Evolutionary conservation across 2,797 vertebrate genomes (phyloP).

Genomic region (Silurus lanzhouensis): DNA sequence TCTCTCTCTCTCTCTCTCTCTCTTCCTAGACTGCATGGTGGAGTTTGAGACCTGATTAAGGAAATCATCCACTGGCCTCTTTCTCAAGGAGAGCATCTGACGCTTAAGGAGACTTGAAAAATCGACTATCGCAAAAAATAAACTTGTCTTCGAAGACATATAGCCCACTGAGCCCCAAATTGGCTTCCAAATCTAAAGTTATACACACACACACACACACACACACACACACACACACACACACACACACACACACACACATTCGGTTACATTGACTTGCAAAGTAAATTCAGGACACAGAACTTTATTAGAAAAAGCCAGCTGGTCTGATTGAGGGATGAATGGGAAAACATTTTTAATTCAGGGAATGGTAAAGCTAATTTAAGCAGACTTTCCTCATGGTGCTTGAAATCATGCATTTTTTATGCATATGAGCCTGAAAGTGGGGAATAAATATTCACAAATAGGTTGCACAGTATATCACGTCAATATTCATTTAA

Average conservation of each 20-base stretch:
- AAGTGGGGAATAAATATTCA: not conserved
- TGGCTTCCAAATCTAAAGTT: constrained; percentile 78
- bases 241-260: constrained; percentile 68
- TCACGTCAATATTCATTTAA: not conserved
- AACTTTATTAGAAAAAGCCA: constrained; percentile 59
- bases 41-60: constrained; percentile 66
- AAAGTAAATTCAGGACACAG: constrained; percentile 75
- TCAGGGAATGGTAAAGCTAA: not conserved
- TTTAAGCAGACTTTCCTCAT: constrained; percentile 30
- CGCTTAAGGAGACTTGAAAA: constrained; percentile 83
- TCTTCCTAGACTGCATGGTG: constrained; percentile 40
- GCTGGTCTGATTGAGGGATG: constrained; percentile 56
- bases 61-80: constrained; percentile 73
- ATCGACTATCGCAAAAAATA: constrained; percentile 81
- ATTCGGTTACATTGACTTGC: constrained; percentile 81
- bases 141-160: constrained; percentile 85
- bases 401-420: not conserved
- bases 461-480: not conserved
- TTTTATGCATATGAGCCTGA: constrained; percentile 1
- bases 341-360: constrained; percentile 46
- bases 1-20: constrained; percentile 4
- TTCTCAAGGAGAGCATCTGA: constrained; percentile 80
- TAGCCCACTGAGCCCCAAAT: constrained; percentile 77
- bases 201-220: constrained; percentile 73
- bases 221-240: constrained; percentile 67